A percentile compares a stretch with the other conserved stretches of the same genome.
Conservation (phyloP, 2,113 vertebrate genomes). For the Cryptomyrus ogoouensis region DNA sequence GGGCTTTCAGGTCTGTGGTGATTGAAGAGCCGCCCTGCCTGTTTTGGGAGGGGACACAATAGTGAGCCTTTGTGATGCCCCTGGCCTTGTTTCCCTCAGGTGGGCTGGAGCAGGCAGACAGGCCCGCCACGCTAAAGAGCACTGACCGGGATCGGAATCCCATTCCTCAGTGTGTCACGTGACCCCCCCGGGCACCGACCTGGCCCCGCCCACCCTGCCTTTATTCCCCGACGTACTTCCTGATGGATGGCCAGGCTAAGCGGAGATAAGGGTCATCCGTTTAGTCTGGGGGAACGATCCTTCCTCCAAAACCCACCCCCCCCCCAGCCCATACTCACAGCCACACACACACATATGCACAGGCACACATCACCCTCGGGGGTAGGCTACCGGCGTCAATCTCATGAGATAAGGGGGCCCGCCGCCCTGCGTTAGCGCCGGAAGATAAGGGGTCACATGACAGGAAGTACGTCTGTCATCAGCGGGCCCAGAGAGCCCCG, state of each 20-base stretch:
- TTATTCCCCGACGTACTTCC: slow-evolving; percentile 39
- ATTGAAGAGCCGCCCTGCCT: neutral
- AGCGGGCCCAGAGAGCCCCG: neutral
- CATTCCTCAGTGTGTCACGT: slow-evolving; percentile 1
- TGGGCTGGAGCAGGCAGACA: neutral
- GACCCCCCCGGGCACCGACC: neutral
- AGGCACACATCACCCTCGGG: neutral
- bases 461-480: slow-evolving; percentile 6
- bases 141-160: neutral
- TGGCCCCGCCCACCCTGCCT: slow-evolving; percentile 31
- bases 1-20: neutral
- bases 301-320: slow-evolving; percentile 32
- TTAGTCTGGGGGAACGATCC: slow-evolving; percentile 32
- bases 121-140: neutral
- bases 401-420: slow-evolving; percentile 5
- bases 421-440: neutral
- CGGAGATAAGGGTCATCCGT: slow-evolving; percentile 35
- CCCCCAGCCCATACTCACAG: neutral
- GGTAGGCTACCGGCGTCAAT: neutral
- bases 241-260: slow-evolving; percentile 27
- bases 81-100: neutral
- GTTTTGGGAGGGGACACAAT: neutral
- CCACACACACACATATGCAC: neutral
- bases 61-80: neutral
- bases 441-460: neutral